These are phyloP conservation scores for Phylloscopus whistleri DNA, from an alignment of 2,113 vertebrate genomes.

Conservation along the genomic window DNA sequence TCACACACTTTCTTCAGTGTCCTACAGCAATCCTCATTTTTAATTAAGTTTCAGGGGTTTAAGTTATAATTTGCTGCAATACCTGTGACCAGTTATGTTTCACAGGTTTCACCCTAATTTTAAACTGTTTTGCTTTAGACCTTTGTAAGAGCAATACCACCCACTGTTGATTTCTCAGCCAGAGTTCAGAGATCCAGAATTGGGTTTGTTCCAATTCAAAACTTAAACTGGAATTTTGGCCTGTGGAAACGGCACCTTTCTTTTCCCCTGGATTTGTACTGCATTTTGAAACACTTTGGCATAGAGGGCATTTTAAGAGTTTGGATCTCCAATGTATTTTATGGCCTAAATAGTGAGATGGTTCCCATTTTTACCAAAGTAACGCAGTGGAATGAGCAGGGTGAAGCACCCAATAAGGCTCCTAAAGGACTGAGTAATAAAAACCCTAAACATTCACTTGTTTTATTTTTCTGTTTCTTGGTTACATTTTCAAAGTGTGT, in stretches of 20 bases:
- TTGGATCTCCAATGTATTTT: not conserved
- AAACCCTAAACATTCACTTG: slow-evolving; percentile 38
- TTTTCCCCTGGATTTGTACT: not conserved
- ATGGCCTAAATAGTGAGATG: not conserved
- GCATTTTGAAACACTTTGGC: not conserved
- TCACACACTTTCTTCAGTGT: not conserved
- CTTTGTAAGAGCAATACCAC: not conserved
- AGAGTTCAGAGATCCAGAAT: slow-evolving; percentile 3
- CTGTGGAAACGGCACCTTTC: not conserved
- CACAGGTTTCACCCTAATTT: not conserved
- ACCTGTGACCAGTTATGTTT: not conserved
- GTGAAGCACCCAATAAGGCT: not conserved
- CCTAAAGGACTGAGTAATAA: not conserved
- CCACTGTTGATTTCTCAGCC: not conserved
- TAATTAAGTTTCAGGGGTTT: not conserved
- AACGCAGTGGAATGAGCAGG: not conserved
- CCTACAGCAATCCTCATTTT: not conserved
- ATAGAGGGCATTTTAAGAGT: not conserved
- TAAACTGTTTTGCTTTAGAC: not conserved
- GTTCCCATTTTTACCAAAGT: not conserved
- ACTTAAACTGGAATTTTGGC: not conserved
- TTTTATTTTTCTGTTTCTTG: slow-evolving; percentile 59
- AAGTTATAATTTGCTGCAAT: not conserved
- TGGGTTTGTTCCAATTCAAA: not conserved
- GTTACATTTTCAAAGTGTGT: slow-evolving; percentile 45